Base-by-base conservation (phyloP, 2,797 vertebrate species). In the Caiman crocodilus region DNA sequence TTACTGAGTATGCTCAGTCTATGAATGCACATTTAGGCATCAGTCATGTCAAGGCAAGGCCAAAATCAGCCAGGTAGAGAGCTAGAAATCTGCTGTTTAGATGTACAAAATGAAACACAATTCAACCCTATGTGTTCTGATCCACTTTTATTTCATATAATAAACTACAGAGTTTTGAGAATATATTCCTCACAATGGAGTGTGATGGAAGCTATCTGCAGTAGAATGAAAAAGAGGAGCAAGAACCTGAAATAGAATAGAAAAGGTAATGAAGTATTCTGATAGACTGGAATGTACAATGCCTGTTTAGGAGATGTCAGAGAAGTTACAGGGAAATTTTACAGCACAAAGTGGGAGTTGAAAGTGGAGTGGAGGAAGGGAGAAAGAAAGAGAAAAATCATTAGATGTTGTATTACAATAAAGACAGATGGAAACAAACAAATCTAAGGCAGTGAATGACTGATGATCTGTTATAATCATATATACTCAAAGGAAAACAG, bases 401-500 rank as follows among this genome's bases (percentile, higher is more conserved):
- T 90, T 82, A 87, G 50, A 76, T 2, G 0, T 35, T 76, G 57
- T 2, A 84, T 14, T 30, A 88, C 88, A 93, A 74, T 78, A 86
- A 86, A 93, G 74, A 74, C 65, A 67, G 50, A 79, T 61, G 74
- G 69, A 71, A 79, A 73, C 69, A 73, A 90, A 87, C 32, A 80
- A 64, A 26, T 90, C 78, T 79, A 63, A 56, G 74, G 64, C 79
- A 95, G 79, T 94, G 69, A 84, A 78, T 79, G 80, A 92, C 56
- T 71, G 69, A 50, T 26, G 79, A 93, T 88, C 57, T 92, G 56
- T 74, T 94, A 58, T 79, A 76, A 84, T 89, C 67, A 78, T 30
- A 76, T 56, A 64, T n/a, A 57, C 28, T 74, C 30, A 0, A 0
- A 87, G 88, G 81, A 73, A 14, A 91, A 82, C 55, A 65, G 78